Evolutionary conservation across 2,797 vertebrate species (phyloP).

Genomic region (Hozukius guyotensis): DNA sequence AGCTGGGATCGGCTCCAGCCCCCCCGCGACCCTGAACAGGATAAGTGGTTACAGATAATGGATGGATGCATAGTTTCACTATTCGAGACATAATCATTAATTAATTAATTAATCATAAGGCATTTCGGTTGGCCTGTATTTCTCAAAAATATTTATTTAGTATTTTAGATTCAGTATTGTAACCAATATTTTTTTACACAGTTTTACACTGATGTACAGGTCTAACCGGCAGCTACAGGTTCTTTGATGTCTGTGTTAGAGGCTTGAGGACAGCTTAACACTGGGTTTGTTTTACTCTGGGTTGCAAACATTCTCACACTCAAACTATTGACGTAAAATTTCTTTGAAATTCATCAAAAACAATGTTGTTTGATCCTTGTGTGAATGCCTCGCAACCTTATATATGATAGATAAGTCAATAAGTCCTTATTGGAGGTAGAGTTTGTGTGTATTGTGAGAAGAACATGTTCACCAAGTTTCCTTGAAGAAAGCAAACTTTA

Average conservation of each 20-base stretch:
- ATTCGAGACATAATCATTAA: neutral
- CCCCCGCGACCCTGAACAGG: too few species aligned
- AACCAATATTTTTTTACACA: neutral
- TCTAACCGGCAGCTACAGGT: neutral
- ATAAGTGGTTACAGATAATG: too few species aligned
- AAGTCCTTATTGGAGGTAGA: neutral
- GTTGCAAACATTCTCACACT: neutral
- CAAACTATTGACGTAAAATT: neutral
- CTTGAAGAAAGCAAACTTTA: neutral
- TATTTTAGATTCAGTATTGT: neutral
- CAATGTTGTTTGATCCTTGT: neutral
- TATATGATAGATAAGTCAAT: neutral
- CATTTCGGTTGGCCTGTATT: neutral
- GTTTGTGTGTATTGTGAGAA: neutral
- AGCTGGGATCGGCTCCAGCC: too few species aligned
- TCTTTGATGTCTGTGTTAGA: constrained; percentile 11
- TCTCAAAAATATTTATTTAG: neutral
- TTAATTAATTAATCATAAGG: neutral
- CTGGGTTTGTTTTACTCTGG: neutral
- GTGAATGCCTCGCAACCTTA: neutral
- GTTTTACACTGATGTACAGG: neutral
- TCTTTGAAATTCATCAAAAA: constrained; percentile 9
- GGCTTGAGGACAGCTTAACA: neutral
- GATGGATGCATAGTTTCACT: neutral
- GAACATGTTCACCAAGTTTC: neutral